Evolutionary conservation across 2,888 invertebrate genomes (phyloP).

Genomic region (Caenorhabditis drosophilae): DNA sequence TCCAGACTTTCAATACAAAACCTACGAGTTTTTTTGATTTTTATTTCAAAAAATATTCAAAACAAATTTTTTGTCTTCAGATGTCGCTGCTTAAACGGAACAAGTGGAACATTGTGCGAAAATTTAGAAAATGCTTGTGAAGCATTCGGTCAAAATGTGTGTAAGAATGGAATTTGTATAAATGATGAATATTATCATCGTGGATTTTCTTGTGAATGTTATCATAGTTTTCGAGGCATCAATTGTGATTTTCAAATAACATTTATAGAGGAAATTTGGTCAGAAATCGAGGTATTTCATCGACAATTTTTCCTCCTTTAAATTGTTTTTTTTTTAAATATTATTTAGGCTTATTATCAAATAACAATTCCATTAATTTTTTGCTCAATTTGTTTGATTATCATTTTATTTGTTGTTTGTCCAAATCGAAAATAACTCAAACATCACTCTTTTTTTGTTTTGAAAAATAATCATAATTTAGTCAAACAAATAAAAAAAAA

Average conservation of each 20-base stretch:
- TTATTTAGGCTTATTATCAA: conserved; percentile 6
- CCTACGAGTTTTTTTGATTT: conserved; percentile 19
- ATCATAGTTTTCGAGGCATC: conserved; percentile 15
- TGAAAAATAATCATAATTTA: too few relatives aligned
- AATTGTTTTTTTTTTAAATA: not conserved
- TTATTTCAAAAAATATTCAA: not conserved
- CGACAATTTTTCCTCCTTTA: too few relatives aligned
- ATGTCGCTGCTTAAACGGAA: conserved; percentile 42
- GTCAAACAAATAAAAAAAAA: not conserved
- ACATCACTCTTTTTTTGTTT: too few relatives aligned
- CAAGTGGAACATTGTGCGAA: conserved; percentile 42
- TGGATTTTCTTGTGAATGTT: conserved; percentile 28
- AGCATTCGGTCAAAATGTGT: conserved; percentile 34
- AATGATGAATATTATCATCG: conserved; percentile 31
- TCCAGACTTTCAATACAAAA: conserved; percentile 3
- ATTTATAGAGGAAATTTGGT: not conserved
- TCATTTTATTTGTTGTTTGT: conserved; percentile 5
- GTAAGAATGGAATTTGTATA: conserved; percentile 19
- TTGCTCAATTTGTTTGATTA: conserved; percentile 1
- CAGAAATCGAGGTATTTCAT: not conserved
- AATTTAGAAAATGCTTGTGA: conserved; percentile 35
- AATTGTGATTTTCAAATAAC: conserved; percentile 16
- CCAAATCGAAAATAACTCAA: not conserved
- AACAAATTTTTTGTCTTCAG: too few relatives aligned
- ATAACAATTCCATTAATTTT: conserved; percentile 4